Evolutionary conservation across 2,888 invertebrate species (phyloP).

Genomic region (Meta bourneti): DNA sequence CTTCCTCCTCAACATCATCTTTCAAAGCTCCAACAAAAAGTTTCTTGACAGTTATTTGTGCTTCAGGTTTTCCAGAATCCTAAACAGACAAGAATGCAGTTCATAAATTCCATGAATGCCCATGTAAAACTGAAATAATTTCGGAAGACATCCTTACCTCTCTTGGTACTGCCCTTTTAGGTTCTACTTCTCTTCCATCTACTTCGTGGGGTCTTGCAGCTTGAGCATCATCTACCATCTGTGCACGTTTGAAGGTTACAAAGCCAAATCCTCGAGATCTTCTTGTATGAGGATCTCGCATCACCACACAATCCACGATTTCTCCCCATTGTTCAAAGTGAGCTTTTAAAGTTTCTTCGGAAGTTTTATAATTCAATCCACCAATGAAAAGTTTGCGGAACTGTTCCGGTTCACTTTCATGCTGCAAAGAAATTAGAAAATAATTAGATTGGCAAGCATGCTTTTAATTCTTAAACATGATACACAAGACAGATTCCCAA

Average conservation of each 20-base stretch:
- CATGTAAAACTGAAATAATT: background rate
- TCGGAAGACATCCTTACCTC: constrained; percentile 80
- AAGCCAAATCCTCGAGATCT: constrained; percentile 98
- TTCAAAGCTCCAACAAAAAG: constrained; percentile 96
- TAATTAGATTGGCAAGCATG: background rate
- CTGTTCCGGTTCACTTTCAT: constrained; percentile 79
- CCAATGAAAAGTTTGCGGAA: constrained; percentile 94
- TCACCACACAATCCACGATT: constrained; percentile 96
- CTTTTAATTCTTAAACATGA: background rate
- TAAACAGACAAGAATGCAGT: constrained; percentile 74
- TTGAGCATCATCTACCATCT: constrained; percentile 98
- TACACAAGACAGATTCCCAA: background rate
- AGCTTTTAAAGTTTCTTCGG: constrained; percentile 91
- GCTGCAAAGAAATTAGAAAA: constrained; percentile 23
- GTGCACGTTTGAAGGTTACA: constrained; percentile 95
- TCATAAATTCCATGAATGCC: background rate
- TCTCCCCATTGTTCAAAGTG: constrained; percentile 98
- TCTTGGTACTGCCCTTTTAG: constrained; percentile 97
- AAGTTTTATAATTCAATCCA: constrained; percentile 95
- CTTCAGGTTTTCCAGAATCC: constrained; percentile 91
- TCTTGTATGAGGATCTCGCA: constrained; percentile 97
- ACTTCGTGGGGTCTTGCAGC: constrained; percentile 90
- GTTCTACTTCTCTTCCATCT: constrained; percentile 96
- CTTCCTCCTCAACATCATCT: constrained; percentile 94
- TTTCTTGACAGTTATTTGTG: constrained; percentile 96